A percentile compares a stretch with the other conserved stretches of the same genome.
phyloP scores from a whole-genome alignment of 2,797 vertebrate species.

The Chelmon rostratus region DNA sequence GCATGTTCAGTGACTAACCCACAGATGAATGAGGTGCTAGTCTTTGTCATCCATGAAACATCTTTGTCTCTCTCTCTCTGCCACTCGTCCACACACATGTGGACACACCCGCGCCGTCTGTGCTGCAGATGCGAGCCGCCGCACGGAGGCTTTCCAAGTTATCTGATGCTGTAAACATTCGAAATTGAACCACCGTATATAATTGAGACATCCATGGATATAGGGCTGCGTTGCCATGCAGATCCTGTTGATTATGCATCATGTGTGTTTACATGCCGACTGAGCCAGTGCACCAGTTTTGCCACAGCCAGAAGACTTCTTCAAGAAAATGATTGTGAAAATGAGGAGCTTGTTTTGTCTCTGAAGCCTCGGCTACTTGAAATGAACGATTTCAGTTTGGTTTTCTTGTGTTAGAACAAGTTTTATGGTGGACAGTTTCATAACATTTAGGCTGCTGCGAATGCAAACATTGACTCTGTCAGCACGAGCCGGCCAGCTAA shows the following conservation, averaged over 20 bases:
- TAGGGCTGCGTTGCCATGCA: slow-evolving; percentile 30
- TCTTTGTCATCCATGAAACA: slow-evolving; percentile 42
- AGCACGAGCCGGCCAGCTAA: neutral
- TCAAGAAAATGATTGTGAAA: slow-evolving; percentile 20
- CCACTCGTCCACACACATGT: slow-evolving; percentile 20
- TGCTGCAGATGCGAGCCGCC: slow-evolving; percentile 61
- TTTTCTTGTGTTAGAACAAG: slow-evolving; percentile 9
- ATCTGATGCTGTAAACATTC: slow-evolving; percentile 70
- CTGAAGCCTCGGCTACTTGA: slow-evolving; percentile 36
- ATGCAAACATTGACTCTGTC: slow-evolving; percentile 32
- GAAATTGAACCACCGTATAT: slow-evolving; percentile 55
- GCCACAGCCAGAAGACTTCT: slow-evolving; percentile 10
- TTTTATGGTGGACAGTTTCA: slow-evolving; percentile 39
- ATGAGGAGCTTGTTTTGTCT: slow-evolving; percentile 54
- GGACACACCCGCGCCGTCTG: slow-evolving; percentile 31
- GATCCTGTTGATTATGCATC: slow-evolving; percentile 51
- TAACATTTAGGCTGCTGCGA: slow-evolving; percentile 48
- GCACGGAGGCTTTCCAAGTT: slow-evolving; percentile 55
- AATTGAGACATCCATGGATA: slow-evolving; percentile 51
- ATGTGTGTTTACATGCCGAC: slow-evolving; percentile 58
- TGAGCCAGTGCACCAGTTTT: neutral
- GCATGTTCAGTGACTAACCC: slow-evolving; percentile 36
- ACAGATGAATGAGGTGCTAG: slow-evolving; percentile 23
- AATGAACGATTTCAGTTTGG: slow-evolving; percentile 49
- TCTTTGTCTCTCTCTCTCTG: slow-evolving; percentile 23